Percentiles rank a stretch among this genome's conserved stretches.
These are phyloP conservation scores for Hermetia illucens DNA, from an alignment of 1,140 invertebrate genomes.

Conservation along the genomic window DNA sequence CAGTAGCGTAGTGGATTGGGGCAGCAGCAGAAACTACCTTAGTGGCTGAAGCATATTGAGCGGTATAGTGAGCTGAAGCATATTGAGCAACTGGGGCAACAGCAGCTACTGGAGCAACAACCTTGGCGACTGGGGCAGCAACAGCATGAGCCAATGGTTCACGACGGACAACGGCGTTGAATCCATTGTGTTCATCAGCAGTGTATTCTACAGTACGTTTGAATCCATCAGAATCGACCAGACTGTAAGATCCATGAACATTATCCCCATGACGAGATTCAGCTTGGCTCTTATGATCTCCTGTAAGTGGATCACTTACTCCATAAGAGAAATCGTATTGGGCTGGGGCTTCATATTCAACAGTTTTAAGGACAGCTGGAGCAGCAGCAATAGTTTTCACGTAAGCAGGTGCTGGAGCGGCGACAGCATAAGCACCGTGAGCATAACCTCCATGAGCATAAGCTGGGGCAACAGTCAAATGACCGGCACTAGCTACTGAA, in stretches of 20 bases:
- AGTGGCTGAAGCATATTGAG: no score
- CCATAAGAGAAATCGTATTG: conserved; percentile 47
- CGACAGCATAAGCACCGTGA: conserved; percentile 7
- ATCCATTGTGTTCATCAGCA: conserved; percentile 29
- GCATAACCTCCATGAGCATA: conserved; percentile 22
- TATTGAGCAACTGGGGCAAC: conserved; percentile 2
- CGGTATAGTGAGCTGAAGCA: conserved; percentile 2
- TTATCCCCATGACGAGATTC: conserved; percentile 42
- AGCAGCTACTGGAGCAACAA: conserved; percentile 8
- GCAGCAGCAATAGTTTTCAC: background rate
- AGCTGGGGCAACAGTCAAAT: conserved; percentile 4
- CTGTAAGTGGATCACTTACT: conserved; percentile 47
- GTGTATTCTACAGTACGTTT: conserved; percentile 31
- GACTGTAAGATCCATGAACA: conserved; percentile 26
- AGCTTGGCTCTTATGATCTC: conserved; percentile 49
- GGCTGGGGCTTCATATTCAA: conserved; percentile 35
- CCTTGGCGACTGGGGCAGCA: no score
- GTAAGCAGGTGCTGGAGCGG: conserved; percentile 12
- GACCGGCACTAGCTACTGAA: conserved; percentile 21
- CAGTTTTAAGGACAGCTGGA: conserved; percentile 11
- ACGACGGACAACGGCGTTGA: conserved; percentile 26
- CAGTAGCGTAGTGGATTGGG: no score
- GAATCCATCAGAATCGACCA: conserved; percentile 31
- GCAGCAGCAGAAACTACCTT: conserved; percentile 8
- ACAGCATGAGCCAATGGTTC: conserved; percentile 13